Evolutionary conservation across 2,888 invertebrate genomes (phyloP).

Genomic region (Hoplodrina blanda): DNA sequence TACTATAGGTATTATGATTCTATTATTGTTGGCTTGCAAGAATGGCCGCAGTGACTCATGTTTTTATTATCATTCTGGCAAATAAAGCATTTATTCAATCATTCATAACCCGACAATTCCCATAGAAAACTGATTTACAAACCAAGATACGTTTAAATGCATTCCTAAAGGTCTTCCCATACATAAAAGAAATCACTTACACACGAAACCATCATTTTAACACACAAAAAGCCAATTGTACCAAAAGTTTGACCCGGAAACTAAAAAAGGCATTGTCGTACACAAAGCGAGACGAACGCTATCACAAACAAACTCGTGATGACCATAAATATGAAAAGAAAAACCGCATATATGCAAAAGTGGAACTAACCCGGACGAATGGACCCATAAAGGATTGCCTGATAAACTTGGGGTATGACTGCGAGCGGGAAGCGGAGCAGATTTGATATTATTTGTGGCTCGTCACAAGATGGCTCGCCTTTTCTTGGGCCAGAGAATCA

Average conservation of each 20-base stretch:
- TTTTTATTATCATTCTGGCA: too few species aligned
- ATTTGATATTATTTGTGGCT: background rate
- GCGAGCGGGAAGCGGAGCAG: constrained; percentile 28
- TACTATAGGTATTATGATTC: too few species aligned
- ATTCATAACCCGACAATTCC: too few species aligned
- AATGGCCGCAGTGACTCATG: too few species aligned
- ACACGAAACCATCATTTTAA: constrained; percentile 8
- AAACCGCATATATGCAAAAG: constrained; percentile 59
- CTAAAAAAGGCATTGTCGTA: constrained; percentile 20
- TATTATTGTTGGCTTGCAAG: too few species aligned
- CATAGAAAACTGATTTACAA: too few species aligned
- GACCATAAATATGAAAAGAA: constrained; percentile 60
- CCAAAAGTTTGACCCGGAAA: constrained; percentile 27
- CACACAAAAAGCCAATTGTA: constrained; percentile 31
- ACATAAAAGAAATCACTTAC: constrained; percentile 24
- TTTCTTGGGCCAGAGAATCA: too few species aligned
- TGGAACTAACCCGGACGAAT: constrained; percentile 60
- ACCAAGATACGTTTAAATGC: background rate
- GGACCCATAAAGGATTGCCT: constrained; percentile 63
- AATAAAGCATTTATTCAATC: too few species aligned
- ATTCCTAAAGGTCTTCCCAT: background rate
- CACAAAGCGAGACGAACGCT: constrained; percentile 35
- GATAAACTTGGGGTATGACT: constrained; percentile 37
- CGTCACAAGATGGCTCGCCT: too few species aligned
- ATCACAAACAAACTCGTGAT: constrained; percentile 48